phyloP scores from a whole-genome alignment of 2,888 invertebrate species.

The Melanostoma scalare region DNA sequence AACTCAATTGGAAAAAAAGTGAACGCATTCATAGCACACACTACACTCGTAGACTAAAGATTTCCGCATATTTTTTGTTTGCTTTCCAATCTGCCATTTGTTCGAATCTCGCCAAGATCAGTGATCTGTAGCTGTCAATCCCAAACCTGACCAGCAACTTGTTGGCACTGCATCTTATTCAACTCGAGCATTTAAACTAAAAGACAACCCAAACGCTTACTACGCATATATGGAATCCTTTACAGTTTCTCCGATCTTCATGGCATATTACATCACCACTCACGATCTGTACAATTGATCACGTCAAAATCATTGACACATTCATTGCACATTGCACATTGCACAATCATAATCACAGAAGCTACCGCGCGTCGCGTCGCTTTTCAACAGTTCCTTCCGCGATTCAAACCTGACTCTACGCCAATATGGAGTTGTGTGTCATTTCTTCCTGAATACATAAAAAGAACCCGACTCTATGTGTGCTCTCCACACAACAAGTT shows the following conservation, averaged over 20 bases:
- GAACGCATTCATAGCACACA: too few relatives aligned
- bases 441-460: slow-evolving; percentile 21
- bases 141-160: slow-evolving; percentile 63
- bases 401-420: slow-evolving; percentile 42
- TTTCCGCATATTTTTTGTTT: background rate
- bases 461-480: background rate
- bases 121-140: slow-evolving; percentile 55
- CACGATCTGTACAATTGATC: slow-evolving; percentile 70
- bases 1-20: too few relatives aligned
- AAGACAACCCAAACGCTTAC: slow-evolving; percentile 17
- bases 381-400: slow-evolving; percentile 67
- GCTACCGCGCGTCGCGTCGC: slow-evolving; percentile 36
- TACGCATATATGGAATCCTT: slow-evolving; percentile 64
- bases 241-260: slow-evolving; percentile 58
- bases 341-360: slow-evolving; percentile 64
- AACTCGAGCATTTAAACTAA: slow-evolving; percentile 40
- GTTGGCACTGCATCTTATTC: slow-evolving; percentile 55
- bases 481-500: slow-evolving; percentile 34
- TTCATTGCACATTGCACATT: slow-evolving; percentile 70
- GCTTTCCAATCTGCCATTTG: slow-evolving; percentile 2
- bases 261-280: slow-evolving; percentile 54
- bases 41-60: too few relatives aligned
- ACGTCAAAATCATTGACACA: slow-evolving; percentile 72
- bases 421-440: slow-evolving; percentile 1
- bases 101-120: slow-evolving; percentile 31